Conservation (phyloP, 2,113 vertebrate genomes). For the Marcusenius ussheri region DNA sequence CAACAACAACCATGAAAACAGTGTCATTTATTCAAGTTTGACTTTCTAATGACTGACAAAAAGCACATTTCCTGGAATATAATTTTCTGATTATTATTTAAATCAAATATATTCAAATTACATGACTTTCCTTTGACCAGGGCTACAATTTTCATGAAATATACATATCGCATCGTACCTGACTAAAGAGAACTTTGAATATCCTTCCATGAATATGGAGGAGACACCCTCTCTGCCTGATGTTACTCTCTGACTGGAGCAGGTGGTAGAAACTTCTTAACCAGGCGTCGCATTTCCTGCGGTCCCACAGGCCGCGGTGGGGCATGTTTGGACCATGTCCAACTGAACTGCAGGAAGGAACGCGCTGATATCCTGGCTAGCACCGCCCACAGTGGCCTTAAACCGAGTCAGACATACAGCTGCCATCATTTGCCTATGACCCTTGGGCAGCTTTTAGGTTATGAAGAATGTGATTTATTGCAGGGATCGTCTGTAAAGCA, state of each 20-base stretch:
- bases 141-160: background rate
- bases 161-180: background rate
- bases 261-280: background rate
- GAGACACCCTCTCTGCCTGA: background rate
- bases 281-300: background rate
- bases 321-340: slow-evolving; percentile 21
- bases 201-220: background rate
- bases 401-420: background rate
- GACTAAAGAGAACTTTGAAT: background rate
- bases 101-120: slow-evolving; percentile 1
- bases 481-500: slow-evolving; percentile 39
- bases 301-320: background rate
- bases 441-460: slow-evolving; percentile 40
- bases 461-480: slow-evolving; percentile 44
- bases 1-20: too few species aligned
- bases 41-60: slow-evolving; percentile 2
- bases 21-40: background rate
- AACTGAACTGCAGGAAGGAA: slow-evolving; percentile 1
- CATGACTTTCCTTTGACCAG: background rate
- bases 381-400: background rate
- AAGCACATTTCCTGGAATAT: background rate
- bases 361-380: background rate
- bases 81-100: background rate
- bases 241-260: background rate
- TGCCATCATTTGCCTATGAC: slow-evolving; percentile 33